Base-by-base conservation (phyloP, 2,888 invertebrate species). In the Euproctis similis region DNA sequence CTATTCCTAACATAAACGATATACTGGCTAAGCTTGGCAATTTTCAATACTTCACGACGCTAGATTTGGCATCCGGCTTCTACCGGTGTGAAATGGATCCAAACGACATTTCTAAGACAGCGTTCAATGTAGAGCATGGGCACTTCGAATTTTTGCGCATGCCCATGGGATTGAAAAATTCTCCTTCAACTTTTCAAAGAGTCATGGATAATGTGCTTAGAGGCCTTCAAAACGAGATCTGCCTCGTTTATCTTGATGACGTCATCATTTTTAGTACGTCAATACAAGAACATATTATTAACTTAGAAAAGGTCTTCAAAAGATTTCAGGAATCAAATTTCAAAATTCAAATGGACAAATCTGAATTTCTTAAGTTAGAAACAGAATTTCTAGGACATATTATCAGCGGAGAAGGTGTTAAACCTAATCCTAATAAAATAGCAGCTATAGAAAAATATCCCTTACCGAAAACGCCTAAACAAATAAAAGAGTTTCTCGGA, bases 1-100 rank as follows among this genome's bases (percentile, higher is more conserved):
- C 30, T 4, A 30, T 30, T 3, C 30, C 25, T 0, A 24, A 24
- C 9, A 30, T 30, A 4, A 2, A 13, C 1, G 29, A 30, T 6
- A 24, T 30, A 18, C 18, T 18, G 6, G 14, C 4, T 14, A 14
- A 14, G n/a, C n/a, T n/a, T n/a, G n/a, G n/a, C n/a, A n/a, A n/a
- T n/a, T n/a, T n/a, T n/a, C n/a, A n/a, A n/a, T n/a, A n/a, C n/a
- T n/a, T n/a, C n/a, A n/a, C n/a, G n/a, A n/a, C n/a, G n/a, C n/a
- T n/a, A n/a, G n/a, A n/a, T n/a, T n/a, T n/a, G n/a, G n/a, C n/a
- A n/a, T n/a, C n/a, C n/a, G n/a, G n/a, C n/a, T n/a, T n/a, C n/a
- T n/a, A n/a, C n/a, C n/a, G n/a, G n/a, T n/a, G n/a, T n/a, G n/a
- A n/a, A n/a, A n/a, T n/a, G n/a, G n/a, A n/a, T n/a, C n/a, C n/a